Evolutionary conservation across 1,140 invertebrate species (phyloP).

Genomic region (Brachionus rubens): DNA sequence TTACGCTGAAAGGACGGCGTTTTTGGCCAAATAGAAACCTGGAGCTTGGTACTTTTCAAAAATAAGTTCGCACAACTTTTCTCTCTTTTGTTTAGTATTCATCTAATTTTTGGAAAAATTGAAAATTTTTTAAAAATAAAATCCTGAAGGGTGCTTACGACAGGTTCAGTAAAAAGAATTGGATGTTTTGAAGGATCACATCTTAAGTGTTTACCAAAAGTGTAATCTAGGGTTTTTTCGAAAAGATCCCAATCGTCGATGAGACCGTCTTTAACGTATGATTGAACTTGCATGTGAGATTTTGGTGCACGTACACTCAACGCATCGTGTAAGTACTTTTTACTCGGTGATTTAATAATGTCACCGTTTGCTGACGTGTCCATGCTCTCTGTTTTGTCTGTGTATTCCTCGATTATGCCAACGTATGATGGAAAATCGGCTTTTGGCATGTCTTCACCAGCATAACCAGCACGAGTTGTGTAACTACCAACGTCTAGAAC

Average conservation of each 20-base stretch:
- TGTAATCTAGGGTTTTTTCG: constrained; percentile 83
- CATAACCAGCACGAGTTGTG: constrained; percentile 78
- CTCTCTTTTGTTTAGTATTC: constrained; percentile 65
- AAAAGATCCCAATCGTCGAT: constrained; percentile 95
- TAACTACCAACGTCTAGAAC: constrained; percentile 93
- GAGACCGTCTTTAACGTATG: constrained; percentile 88
- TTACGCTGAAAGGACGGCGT: constrained; percentile 74
- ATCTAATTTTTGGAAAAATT: not conserved
- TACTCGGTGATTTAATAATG: constrained; percentile 57
- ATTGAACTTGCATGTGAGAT: constrained; percentile 75
- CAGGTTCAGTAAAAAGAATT: constrained; percentile 85
- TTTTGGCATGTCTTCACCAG: constrained; percentile 81
- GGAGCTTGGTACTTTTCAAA: constrained; percentile 95
- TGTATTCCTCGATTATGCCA: constrained; percentile 37
- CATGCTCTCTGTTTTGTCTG: constrained; percentile 61
- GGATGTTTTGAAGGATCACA: constrained; percentile 75
- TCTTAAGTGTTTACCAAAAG: constrained; percentile 76
- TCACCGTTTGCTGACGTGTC: constrained; percentile 64
- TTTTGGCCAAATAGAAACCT: constrained; percentile 90
- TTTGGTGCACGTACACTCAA: constrained; percentile 80
- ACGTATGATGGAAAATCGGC: constrained; percentile 49
- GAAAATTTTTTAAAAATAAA: not conserved
- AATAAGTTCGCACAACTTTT: constrained; percentile 85
- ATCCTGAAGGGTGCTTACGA: constrained; percentile 61
- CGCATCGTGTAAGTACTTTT: constrained; percentile 79